Conservation (phyloP, 2,888 invertebrate species). For the Drosophila multiciliata region DNA sequence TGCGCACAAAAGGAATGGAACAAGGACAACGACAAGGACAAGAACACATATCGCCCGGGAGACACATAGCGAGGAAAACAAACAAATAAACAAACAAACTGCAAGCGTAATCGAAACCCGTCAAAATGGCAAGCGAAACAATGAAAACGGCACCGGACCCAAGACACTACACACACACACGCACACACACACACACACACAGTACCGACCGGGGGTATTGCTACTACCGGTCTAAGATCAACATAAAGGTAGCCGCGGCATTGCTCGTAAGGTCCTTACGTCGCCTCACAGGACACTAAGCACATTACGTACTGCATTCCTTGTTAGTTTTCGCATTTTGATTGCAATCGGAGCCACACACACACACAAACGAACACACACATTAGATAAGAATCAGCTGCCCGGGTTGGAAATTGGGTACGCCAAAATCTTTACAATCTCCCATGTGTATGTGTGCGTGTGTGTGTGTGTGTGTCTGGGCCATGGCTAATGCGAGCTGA, state of each 20-base stretch:
- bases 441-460: conserved; percentile 27
- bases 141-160: conserved; percentile 44
- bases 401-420: conserved; percentile 24
- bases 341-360: conserved; percentile 49
- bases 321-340: conserved; percentile 55
- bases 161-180: conserved; percentile 21
- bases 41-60: conserved; percentile 8
- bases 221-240: conserved; percentile 27
- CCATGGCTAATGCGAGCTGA: conserved; percentile 74
- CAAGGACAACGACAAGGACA: conserved; percentile 10
- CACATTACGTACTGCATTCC: conserved; percentile 49
- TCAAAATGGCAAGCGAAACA: conserved; percentile 75
- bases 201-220: neutral
- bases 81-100: conserved; percentile 26
- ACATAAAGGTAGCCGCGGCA: conserved; percentile 14
- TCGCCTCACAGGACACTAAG: conserved; percentile 56
- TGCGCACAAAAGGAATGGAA: conserved; percentile 4
- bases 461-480: conserved; percentile 29
- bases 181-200: neutral
- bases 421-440: conserved; percentile 21
- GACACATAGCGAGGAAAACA: neutral
- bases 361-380: conserved; percentile 27
- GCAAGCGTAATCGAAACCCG: conserved; percentile 76
- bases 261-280: conserved; percentile 38
- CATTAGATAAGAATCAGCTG: conserved; percentile 62